These are phyloP conservation scores for Nomada ferruginata DNA, from an alignment of 2,888 invertebrate genomes.

Conservation along the genomic window DNA sequence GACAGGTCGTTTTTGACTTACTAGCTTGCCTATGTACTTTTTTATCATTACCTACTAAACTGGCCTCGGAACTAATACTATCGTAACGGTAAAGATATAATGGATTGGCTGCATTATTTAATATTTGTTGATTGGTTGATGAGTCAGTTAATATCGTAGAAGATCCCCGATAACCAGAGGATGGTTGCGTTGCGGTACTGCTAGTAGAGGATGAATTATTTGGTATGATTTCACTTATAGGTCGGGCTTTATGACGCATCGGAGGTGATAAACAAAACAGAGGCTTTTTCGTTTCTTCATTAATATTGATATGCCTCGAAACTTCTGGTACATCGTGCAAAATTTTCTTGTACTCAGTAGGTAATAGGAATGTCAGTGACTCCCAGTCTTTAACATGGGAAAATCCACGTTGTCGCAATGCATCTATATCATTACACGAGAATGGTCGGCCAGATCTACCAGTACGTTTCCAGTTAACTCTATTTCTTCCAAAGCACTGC, in stretches of 20 bases:
- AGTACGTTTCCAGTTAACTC: conserved; percentile 83
- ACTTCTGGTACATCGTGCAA: conserved; percentile 93
- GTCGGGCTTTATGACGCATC: conserved; percentile 85
- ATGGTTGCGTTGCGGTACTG: conserved; percentile 91
- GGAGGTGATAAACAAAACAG: conserved; percentile 86
- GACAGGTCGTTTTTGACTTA: conserved; percentile 73
- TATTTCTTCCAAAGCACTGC: conserved; percentile 85
- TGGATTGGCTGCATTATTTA: conserved; percentile 84
- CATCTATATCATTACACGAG: conserved; percentile 93
- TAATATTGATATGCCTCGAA: conserved; percentile 87
- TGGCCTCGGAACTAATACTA: conserved; percentile 90
- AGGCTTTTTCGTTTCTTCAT: conserved; percentile 85
- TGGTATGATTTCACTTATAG: conserved; percentile 86
- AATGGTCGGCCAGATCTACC: conserved; percentile 87
- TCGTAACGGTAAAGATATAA: conserved; percentile 94
- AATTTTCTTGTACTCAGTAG: conserved; percentile 92
- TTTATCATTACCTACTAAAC: conserved; percentile 85
- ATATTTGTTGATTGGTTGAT: conserved; percentile 89
- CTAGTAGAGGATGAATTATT: conserved; percentile 88
- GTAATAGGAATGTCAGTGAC: conserved; percentile 94
- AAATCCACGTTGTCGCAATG: conserved; percentile 91
- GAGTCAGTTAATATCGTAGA: conserved; percentile 93
- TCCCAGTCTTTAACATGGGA: conserved; percentile 97
- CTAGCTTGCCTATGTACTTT: conserved; percentile 68
- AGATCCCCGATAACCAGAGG: conserved; percentile 94